Percentiles rank a stretch among this genome's conserved stretches.
phyloP scores from a whole-genome alignment of 2,888 invertebrate genomes.

The Steromphala cineraria region DNA sequence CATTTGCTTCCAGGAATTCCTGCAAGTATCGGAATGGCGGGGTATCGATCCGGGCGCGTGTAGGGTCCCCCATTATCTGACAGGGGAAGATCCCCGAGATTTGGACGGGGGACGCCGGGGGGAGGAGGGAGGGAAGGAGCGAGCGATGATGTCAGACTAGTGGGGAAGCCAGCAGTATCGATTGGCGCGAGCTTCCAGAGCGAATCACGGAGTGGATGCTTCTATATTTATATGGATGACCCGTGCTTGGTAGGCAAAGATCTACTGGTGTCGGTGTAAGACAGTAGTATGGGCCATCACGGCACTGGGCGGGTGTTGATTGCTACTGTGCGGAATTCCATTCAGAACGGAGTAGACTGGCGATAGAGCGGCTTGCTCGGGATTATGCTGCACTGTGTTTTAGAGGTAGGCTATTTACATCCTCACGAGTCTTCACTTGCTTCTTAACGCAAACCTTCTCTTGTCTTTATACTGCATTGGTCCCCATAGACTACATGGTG shows the following conservation, averaged over 20 bases:
- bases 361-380: background rate
- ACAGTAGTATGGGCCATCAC: constrained; percentile 1
- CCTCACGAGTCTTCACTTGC: no score
- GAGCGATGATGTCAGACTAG: background rate
- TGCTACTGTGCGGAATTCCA: background rate
- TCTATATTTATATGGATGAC: constrained; percentile 13
- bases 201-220: background rate
- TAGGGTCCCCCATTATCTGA: background rate
- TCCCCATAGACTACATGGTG: no score
- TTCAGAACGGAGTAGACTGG: background rate
- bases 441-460: no score
- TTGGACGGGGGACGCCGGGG: background rate
- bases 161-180: constrained; percentile 12
- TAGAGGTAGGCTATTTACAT: no score
- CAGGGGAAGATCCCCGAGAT: constrained; percentile 6
- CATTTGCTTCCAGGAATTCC: constrained; percentile 10
- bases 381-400: no score
- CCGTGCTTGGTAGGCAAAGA: constrained; percentile 8
- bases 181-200: background rate
- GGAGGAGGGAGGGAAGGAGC: background rate
- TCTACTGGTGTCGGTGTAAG: background rate
- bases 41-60: constrained; percentile 1
- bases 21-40: constrained; percentile 15
- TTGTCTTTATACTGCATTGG: no score
- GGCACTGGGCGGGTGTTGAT: background rate